phyloP scores from a whole-genome alignment of 2,888 invertebrate genomes.

The Crematogaster levior region DNA sequence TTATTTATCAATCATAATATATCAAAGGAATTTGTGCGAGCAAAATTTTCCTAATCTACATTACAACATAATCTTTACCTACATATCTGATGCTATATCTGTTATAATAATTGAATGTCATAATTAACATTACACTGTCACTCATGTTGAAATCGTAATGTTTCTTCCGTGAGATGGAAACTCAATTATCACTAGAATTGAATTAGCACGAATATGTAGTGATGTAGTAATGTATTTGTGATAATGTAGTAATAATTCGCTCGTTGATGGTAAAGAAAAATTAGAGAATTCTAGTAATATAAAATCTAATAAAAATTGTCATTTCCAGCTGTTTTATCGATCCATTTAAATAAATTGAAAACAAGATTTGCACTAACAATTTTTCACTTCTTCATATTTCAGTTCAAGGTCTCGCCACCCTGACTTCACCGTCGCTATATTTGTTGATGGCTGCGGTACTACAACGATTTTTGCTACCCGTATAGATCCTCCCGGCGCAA shows the following conservation, averaged over 20 bases:
- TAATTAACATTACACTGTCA: slow-evolving; percentile 26
- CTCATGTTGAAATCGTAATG: neutral
- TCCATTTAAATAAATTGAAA: neutral
- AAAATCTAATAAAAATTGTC: neutral
- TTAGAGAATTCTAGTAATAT: neutral
- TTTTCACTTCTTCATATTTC: slow-evolving; percentile 71
- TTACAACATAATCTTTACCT: neutral
- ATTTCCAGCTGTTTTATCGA: neutral
- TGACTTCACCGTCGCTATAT: slow-evolving; percentile 73
- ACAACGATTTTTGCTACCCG: slow-evolving; percentile 70
- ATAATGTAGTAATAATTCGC: no score
- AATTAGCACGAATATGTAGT: neutral
- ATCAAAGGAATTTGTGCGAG: neutral
- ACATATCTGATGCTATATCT: neutral
- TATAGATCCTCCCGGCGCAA: slow-evolving; percentile 64
- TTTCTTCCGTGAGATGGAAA: slow-evolving; percentile 3
- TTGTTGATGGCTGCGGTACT: slow-evolving; percentile 73
- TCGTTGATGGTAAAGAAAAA: neutral
- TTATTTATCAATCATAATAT: neutral
- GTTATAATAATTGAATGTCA: slow-evolving; percentile 23
- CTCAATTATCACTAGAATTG: slow-evolving; percentile 18
- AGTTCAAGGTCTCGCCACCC: slow-evolving; percentile 81
- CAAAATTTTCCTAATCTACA: neutral
- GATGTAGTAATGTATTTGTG: neutral
- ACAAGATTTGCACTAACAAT: neutral